Evolutionary conservation across 2,888 invertebrate genomes (phyloP), one percentile per base, ranked within the genome.

Genomic region (Drosophila quinaria): DNA sequence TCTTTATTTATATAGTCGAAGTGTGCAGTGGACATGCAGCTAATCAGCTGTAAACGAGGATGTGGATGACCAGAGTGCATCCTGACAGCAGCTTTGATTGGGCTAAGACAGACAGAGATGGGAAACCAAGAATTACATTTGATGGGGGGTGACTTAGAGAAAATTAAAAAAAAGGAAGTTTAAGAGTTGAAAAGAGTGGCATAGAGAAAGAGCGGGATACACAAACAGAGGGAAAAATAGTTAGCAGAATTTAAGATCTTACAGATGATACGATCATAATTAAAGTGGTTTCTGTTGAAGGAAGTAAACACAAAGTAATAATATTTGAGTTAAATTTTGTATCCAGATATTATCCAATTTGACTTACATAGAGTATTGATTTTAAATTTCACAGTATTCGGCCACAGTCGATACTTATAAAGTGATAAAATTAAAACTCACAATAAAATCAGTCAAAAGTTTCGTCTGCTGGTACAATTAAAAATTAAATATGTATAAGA

Each of bases 21-120:
- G 42, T 22, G 31, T 42, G n/a, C 22, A 15, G 5, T 10, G 15
- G 42, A 55, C 55, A 55, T 29, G 55, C 55, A 33, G 33, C 55
- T 22, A 55, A 44, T 55, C 55, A 55, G 42, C 19, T 19, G 25
- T n/a, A 1, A 22, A n/a, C 31, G 8, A 1, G 42, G n/a, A 44
- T 6, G 8, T 2, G 42, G n/a, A 44, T n/a, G 42, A 55, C 19
- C 31, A 19, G 42, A 51, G 37, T n/a, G 22, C 22, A 51, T 10
- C 22, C 37, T 51, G 19, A 19, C 15, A 42, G 42, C 5, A 9
- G 9, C 19, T 10, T 22, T 22, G 31, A 55, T n/a, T 1, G 33
- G 1, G 4, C n/a, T 15, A n/a, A 55, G 33, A 44, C 31, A 55
- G 33, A 10, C 13, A n/a, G 41, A 29, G 13, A 31, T 8, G 15